These are phyloP conservation scores for Meliscaeva auricollis DNA, from an alignment of 2,888 invertebrate species.

Conservation along the genomic window DNA sequence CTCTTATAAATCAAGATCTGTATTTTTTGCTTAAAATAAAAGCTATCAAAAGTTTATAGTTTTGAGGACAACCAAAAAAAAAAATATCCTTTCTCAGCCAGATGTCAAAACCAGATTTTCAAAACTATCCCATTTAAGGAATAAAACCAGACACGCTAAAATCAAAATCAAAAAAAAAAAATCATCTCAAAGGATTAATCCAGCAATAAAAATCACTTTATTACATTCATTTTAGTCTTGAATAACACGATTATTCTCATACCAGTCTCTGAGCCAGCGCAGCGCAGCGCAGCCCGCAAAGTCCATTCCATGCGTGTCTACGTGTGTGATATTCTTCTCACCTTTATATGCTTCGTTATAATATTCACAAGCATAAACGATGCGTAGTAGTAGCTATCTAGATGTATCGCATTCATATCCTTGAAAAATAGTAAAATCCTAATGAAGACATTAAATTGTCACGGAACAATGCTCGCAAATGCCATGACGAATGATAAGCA, in stretches of 20 bases:
- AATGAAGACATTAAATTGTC: conserved; percentile 78
- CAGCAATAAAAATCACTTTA: conserved; percentile 73
- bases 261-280: neutral
- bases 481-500: conserved; percentile 77
- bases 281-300: too few species aligned
- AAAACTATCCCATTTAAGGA: conserved; percentile 24
- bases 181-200: conserved; percentile 68
- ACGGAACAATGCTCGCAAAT: conserved; percentile 76
- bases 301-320: neutral
- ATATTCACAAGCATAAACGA: conserved; percentile 14
- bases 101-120: conserved; percentile 33
- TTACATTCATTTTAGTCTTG: conserved; percentile 73
- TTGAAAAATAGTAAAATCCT: conserved; percentile 64
- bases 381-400: neutral
- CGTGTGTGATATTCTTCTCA: conserved; percentile 53
- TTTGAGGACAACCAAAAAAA: neutral
- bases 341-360: conserved; percentile 26
- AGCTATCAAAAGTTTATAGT: neutral
- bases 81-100: conserved; percentile 17
- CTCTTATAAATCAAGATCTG: too few species aligned
- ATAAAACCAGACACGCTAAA: conserved; percentile 22
- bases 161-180: conserved; percentile 8
- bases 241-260: conserved; percentile 73
- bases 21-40: too few species aligned
- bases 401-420: conserved; percentile 11